A percentile compares a stretch with the other conserved stretches of the same genome.
Conservation (phyloP, 2,113 vertebrate genomes). For the Zeus faber region DNA sequence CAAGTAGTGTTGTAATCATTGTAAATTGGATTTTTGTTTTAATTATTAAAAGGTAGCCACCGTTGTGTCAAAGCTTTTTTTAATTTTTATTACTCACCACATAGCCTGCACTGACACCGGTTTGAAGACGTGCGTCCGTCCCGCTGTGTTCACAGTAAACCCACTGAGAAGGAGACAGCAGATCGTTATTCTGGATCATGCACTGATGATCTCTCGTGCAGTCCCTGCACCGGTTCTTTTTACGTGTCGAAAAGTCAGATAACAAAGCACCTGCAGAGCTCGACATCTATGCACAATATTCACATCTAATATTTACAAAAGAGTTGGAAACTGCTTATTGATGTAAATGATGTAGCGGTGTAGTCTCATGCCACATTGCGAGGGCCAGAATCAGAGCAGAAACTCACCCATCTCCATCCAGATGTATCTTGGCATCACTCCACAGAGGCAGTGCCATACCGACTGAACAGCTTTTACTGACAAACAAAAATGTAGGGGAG, state of each 20-base stretch:
- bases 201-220: too few species aligned
- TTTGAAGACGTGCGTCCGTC: slow-evolving; percentile 94
- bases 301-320: too few species aligned
- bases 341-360: too few species aligned
- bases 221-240: too few species aligned
- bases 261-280: too few species aligned
- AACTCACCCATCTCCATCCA: slow-evolving; percentile 95
- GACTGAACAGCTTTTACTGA: slow-evolving; percentile 89
- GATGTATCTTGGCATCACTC: slow-evolving; percentile 97
- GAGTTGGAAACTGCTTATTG: too few species aligned
- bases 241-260: too few species aligned
- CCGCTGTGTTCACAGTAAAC: slow-evolving; percentile 93
- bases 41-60: slow-evolving; percentile 24
- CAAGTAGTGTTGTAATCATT: slow-evolving; percentile 11
- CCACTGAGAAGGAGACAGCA: slow-evolving; percentile 80
- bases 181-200: too few species aligned
- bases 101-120: slow-evolving; percentile 97
- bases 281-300: too few species aligned
- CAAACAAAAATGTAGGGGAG: neutral
- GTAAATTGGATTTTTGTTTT: too few species aligned
- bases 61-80: slow-evolving; percentile 26
- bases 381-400: neutral
- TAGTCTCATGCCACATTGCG: neutral
- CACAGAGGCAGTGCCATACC: slow-evolving; percentile 96
- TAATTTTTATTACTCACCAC: slow-evolving; percentile 83